These are phyloP conservation scores for Muschampia plurimacula DNA, from an alignment of 2,888 invertebrate species.

Conservation along the genomic window DNA sequence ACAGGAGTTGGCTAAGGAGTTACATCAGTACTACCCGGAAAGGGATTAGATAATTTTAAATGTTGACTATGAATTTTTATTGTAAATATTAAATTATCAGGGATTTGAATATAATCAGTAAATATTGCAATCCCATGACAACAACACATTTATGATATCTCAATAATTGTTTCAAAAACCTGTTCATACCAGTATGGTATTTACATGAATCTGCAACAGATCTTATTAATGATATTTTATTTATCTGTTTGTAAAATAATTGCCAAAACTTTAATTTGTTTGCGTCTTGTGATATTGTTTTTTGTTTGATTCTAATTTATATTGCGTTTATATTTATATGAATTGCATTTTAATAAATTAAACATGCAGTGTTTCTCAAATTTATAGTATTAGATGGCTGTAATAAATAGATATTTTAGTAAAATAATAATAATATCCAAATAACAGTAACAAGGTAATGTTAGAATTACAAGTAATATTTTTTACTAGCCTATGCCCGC, in stretches of 20 bases:
- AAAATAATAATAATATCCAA: not conserved
- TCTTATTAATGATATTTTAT: conserved; percentile 6
- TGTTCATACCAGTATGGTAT: not conserved
- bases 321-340: not conserved
- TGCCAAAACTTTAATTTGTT: not conserved
- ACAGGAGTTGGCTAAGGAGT: conserved; percentile 85
- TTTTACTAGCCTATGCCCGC: too few species aligned
- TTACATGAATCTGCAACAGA: not conserved
- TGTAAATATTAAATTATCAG: not conserved
- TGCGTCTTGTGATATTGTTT: not conserved
- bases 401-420: not conserved
- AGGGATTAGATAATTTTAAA: conserved; percentile 85
- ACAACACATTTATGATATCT: not conserved
- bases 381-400: not conserved
- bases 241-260: not conserved
- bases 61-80: not conserved
- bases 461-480: too few species aligned
- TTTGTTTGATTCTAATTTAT: not conserved
- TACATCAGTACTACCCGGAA: conserved; percentile 91
- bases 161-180: not conserved
- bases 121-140: not conserved
- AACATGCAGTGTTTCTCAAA: not conserved
- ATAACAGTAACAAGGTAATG: not conserved
- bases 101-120: not conserved
- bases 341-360: not conserved